Percentiles rank a stretch among this genome's conserved stretches.
phyloP scores from a whole-genome alignment of 2,113 vertebrate genomes.

The Puntigrus tetrazona region DNA sequence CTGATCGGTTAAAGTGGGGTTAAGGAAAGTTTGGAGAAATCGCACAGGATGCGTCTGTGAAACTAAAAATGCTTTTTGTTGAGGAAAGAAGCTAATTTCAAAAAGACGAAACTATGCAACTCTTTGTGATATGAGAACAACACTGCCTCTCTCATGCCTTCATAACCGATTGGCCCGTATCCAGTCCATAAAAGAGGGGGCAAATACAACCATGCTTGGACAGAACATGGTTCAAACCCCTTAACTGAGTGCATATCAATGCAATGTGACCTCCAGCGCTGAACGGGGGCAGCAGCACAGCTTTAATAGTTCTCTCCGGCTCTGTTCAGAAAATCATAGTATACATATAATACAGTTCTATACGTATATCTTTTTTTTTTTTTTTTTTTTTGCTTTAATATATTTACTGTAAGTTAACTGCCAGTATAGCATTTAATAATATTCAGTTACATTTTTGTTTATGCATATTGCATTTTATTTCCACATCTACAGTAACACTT shows the following conservation, averaged over 20 bases:
- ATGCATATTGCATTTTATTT: neutral
- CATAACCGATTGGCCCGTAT: conserved; percentile 62
- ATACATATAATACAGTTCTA: too few relatives aligned
- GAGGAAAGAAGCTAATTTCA: neutral
- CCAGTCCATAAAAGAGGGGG: conserved; percentile 77
- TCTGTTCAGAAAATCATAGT: conserved; percentile 8
- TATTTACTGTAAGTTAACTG: too few relatives aligned
- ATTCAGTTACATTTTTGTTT: neutral
- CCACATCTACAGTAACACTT: neutral
- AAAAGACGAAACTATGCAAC: conserved; percentile 59
- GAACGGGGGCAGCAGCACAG: conserved; percentile 41
- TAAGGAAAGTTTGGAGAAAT: conserved; percentile 16
- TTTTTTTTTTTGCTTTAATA: too few relatives aligned
- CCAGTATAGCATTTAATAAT: neutral
- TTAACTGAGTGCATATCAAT: conserved; percentile 71
- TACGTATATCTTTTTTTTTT: too few relatives aligned
- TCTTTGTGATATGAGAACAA: conserved; percentile 64
- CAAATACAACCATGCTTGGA: conserved; percentile 73
- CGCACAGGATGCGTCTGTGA: conserved; percentile 28
- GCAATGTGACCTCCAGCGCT: conserved; percentile 63
- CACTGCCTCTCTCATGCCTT: conserved; percentile 65
- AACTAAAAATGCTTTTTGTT: conserved; percentile 5
- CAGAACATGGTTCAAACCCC: conserved; percentile 74
- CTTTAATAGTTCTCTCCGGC: neutral
- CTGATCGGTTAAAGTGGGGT: conserved; percentile 56